These are phyloP conservation scores for Solea senegalensis DNA, from an alignment of 2,113 vertebrate genomes.

Conservation along the genomic window DNA sequence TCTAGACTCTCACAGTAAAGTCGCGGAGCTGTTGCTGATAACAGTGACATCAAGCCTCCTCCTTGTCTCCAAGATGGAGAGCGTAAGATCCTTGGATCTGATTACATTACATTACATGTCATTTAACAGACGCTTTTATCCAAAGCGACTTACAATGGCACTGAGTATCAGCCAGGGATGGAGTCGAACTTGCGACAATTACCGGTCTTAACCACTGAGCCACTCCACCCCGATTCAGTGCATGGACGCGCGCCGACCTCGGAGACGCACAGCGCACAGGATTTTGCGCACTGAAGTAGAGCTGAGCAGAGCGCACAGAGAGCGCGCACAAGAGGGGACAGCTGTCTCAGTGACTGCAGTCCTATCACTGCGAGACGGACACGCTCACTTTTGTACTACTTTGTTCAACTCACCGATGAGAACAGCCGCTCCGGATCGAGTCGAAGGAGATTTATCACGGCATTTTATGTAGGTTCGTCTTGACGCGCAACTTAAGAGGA, in stretches of 20 bases:
- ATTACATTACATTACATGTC: background rate
- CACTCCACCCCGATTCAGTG: conserved; percentile 2
- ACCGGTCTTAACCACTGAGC: too few relatives aligned
- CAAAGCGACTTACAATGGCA: too few relatives aligned
- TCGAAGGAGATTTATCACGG: background rate
- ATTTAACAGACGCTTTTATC: too few relatives aligned
- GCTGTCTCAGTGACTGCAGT: conserved; percentile 44
- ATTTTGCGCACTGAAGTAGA: conserved; percentile 66
- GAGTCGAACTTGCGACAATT: too few relatives aligned
- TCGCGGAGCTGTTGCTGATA: conserved; percentile 18
- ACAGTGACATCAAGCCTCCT: conserved; percentile 42
- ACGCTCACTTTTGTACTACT: conserved; percentile 25
- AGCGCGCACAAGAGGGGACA: conserved; percentile 42
- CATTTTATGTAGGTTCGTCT: conserved; percentile 35
- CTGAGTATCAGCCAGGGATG: too few relatives aligned
- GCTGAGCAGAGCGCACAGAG: conserved; percentile 45
- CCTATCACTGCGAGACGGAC: conserved; percentile 38
- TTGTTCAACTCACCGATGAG: background rate
- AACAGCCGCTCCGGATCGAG: conserved; percentile 15
- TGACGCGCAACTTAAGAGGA: conserved; percentile 47
- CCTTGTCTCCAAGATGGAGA: conserved; percentile 35
- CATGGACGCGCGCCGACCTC: conserved; percentile 58
- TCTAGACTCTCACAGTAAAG: conserved; percentile 45
- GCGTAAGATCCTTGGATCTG: conserved; percentile 36
- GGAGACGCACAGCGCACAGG: conserved; percentile 57